Conservation (phyloP, 2,113 vertebrate genomes). For the Pituophis catenifer region DNA sequence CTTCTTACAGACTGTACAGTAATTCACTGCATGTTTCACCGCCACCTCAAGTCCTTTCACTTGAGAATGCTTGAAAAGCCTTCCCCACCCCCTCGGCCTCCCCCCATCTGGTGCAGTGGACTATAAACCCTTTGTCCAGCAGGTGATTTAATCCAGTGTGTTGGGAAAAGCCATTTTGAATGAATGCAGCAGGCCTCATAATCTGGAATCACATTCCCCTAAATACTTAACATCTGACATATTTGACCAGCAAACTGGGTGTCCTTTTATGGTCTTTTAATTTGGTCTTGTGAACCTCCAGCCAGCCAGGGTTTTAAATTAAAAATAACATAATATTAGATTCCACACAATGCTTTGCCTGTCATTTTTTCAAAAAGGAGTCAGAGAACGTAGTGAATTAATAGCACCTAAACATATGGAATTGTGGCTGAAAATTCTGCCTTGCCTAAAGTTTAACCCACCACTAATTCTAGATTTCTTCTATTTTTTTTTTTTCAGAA, state of each 20-base stretch:
- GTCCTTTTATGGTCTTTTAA: neutral
- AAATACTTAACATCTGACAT: neutral
- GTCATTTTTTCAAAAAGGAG: neutral
- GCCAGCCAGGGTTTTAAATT: neutral
- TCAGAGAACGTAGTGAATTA: neutral
- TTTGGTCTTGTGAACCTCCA: neutral
- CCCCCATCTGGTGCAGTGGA: neutral
- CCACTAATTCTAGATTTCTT: neutral
- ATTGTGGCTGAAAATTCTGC: neutral
- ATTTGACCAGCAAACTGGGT: neutral
- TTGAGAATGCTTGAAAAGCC: neutral
- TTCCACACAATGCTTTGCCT: neutral
- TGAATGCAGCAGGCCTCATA: neutral
- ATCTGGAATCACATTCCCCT: neutral
- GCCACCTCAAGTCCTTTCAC: neutral
- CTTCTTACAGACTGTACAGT: neutral
- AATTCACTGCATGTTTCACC: neutral
- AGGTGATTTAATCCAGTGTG: neutral
- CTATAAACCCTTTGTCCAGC: neutral
- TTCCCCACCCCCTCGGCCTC: rapidly evolving
- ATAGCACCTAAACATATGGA: neutral
- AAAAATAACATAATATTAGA: neutral
- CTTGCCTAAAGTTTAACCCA: neutral
- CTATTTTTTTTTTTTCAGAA: slow-evolving; percentile 69
- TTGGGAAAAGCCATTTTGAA: neutral